Evolutionary conservation across 2,888 invertebrate species (phyloP).

Genomic region (Diplolepis rosae): DNA sequence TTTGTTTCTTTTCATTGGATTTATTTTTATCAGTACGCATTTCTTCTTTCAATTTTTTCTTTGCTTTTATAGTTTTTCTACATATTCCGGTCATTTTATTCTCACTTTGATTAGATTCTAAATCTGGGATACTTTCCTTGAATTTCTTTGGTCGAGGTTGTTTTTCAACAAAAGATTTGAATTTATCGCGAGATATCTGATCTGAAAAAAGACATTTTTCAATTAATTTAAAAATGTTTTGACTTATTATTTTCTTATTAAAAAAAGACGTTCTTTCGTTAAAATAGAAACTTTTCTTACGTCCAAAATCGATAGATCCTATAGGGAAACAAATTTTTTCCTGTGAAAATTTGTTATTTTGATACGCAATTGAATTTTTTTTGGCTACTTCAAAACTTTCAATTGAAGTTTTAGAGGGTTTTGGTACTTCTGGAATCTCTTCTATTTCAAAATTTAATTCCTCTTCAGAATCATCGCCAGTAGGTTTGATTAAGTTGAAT

Average conservation of each 20-base stretch:
- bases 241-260: not conserved
- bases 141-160: not conserved
- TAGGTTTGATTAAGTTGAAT: slow-evolving; percentile 57
- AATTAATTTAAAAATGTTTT: not conserved
- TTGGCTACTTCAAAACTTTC: not conserved
- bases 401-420: not conserved
- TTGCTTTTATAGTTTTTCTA: slow-evolving; percentile 10
- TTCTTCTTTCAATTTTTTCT: slow-evolving; percentile 18
- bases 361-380: not conserved
- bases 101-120: not conserved
- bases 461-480: slow-evolving; percentile 46
- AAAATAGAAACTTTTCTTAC: slow-evolving; percentile 41
- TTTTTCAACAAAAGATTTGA: not conserved
- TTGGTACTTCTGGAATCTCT: slow-evolving; percentile 4
- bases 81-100: slow-evolving; percentile 8
- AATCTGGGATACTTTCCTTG: not conserved
- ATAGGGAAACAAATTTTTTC: not conserved
- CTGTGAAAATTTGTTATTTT: not conserved
- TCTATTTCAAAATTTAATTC: slow-evolving; percentile 38
- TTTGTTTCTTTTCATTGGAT: slow-evolving; percentile 32
- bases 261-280: not conserved
- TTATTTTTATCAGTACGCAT: slow-evolving; percentile 5
- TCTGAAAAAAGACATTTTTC: not conserved
- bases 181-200: not conserved
- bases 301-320: slow-evolving; percentile 47